Conservation (phyloP, 1,140 invertebrate genomes). For the Drosophila ficusphila region DNA sequence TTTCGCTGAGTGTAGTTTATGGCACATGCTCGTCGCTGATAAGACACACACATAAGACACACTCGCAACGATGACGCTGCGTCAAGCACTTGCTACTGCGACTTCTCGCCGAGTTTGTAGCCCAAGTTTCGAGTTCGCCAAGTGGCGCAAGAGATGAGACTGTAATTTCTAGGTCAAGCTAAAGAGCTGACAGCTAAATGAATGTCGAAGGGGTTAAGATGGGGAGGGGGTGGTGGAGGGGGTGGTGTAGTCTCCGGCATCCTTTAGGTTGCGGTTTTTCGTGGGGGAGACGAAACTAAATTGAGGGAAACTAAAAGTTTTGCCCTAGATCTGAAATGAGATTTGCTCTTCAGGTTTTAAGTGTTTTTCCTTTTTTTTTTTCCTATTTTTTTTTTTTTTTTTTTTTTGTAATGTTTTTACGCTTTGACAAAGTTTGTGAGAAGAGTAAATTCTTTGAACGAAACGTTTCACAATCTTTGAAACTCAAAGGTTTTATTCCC, state of each 20-base stretch:
- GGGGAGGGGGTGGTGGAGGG: too few species aligned
- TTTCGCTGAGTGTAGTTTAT: constrained; percentile 1
- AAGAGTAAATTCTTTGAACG: background rate
- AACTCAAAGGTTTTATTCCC: constrained; percentile 2
- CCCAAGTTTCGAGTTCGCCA: constrained; percentile 7
- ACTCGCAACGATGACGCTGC: constrained; percentile 22
- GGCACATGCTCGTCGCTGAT: constrained; percentile 47
- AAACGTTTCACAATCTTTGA: constrained; percentile 6
- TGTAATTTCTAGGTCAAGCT: constrained; percentile 58
- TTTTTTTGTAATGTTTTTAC: constrained; percentile 15
- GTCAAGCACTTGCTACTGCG: constrained; percentile 38
- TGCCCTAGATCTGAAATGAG: constrained; percentile 35
- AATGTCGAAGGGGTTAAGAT: background rate
- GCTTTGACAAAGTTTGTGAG: constrained; percentile 10
- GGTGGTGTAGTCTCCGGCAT: background rate
- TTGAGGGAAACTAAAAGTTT: constrained; percentile 48
- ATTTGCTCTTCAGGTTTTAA: constrained; percentile 26
- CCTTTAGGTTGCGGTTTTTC: constrained; percentile 19
- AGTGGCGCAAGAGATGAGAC: constrained; percentile 21
- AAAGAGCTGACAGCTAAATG: constrained; percentile 32
- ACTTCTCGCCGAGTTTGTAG: constrained; percentile 31
- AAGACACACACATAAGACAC: constrained; percentile 34
- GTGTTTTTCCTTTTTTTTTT: constrained; percentile 20
- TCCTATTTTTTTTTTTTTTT: constrained; percentile 1
- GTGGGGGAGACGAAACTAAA: constrained; percentile 22